Evolutionary conservation across 2,113 vertebrate species (phyloP).

Genomic region (Mormoops blainvillei): DNA sequence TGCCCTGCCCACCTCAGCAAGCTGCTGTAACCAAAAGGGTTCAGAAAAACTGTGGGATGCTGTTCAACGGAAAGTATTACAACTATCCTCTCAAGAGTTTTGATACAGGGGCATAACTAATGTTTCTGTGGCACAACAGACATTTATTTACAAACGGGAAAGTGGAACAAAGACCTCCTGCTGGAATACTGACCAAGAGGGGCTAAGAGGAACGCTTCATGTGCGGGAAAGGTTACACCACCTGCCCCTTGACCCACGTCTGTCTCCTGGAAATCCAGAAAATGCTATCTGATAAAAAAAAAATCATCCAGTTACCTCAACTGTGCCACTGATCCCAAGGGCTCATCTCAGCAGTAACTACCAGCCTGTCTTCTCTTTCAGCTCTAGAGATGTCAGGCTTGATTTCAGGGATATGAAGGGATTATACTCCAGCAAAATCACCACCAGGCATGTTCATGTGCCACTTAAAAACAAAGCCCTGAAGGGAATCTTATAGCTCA

Average conservation of each 20-base stretch:
- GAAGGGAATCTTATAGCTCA: neutral
- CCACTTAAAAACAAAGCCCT: neutral
- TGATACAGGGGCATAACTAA: neutral
- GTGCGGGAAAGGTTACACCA: neutral
- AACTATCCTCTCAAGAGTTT: neutral
- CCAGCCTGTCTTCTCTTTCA: neutral
- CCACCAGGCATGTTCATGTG: neutral
- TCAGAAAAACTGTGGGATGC: neutral
- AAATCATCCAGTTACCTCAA: neutral
- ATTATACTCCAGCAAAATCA: neutral
- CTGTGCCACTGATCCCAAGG: neutral
- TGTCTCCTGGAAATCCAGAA: neutral
- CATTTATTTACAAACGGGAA: neutral
- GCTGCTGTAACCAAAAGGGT: neutral
- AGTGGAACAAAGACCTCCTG: neutral
- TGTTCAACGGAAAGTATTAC: neutral
- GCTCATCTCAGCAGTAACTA: neutral
- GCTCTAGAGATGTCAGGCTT: neutral
- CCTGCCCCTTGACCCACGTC: accelerated
- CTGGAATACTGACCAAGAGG: neutral
- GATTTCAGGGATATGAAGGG: neutral
- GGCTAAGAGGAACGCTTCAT: neutral
- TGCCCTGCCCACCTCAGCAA: neutral
- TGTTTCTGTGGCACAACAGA: neutral
- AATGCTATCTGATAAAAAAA: neutral